phyloP scores from a whole-genome alignment of 2,113 vertebrate genomes.

The Dolichotis patagonum region DNA sequence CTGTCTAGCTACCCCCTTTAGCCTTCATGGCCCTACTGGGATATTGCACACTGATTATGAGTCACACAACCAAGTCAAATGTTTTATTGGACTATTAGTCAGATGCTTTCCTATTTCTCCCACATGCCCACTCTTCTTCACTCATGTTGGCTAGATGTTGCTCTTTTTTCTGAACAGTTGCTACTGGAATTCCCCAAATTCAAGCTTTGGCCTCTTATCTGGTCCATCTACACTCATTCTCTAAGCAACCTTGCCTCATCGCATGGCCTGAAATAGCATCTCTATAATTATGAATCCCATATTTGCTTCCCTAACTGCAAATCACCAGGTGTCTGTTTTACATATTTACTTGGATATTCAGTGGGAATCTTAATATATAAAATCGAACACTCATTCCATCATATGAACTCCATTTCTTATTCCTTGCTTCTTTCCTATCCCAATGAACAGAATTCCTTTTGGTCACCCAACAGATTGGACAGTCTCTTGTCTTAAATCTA shows the following conservation, averaged over 20 bases:
- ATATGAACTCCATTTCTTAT: not conserved
- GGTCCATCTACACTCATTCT: not conserved
- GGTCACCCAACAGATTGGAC: not conserved
- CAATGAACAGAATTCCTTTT: not conserved
- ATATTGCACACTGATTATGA: not conserved
- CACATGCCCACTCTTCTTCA: not conserved
- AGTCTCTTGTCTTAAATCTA: not conserved
- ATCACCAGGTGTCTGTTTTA: not conserved
- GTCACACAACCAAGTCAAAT: not conserved
- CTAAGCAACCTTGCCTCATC: not conserved
- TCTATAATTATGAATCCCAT: not conserved
- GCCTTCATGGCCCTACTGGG: not conserved
- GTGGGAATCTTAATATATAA: not conserved
- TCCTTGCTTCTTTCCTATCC: not conserved
- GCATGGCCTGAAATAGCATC: not conserved
- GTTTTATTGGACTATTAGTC: not conserved
- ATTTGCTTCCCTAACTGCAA: not conserved
- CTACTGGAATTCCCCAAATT: not conserved
- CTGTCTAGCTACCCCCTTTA: not conserved
- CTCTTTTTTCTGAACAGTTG: not conserved
- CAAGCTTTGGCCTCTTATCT: not conserved
- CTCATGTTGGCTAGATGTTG: not conserved
- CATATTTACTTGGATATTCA: not conserved
- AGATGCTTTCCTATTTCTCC: not conserved
- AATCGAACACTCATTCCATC: not conserved